These are phyloP conservation scores for Myiopsitta monachus DNA, from an alignment of 2,113 vertebrate species.

Conservation along the genomic window DNA sequence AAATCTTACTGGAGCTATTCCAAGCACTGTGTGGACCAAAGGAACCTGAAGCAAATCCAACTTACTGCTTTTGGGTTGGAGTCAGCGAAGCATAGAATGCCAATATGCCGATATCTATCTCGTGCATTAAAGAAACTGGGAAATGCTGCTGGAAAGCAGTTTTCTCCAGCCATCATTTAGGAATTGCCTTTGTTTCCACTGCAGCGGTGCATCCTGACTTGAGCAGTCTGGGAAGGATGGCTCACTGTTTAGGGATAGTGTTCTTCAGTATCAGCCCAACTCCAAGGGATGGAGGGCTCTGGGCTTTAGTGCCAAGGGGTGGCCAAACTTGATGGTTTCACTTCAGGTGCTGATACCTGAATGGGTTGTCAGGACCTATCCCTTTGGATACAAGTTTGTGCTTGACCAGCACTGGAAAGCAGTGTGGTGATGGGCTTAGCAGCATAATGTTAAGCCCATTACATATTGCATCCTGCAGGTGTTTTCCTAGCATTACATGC, in stretches of 20 bases:
- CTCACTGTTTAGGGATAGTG: fast-evolving
- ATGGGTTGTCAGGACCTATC: background rate
- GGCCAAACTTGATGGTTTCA: background rate
- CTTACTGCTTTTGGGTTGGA: conserved; percentile 43
- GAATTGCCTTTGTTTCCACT: background rate
- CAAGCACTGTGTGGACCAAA: conserved; percentile 39
- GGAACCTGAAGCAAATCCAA: conserved; percentile 48
- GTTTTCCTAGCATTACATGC: background rate
- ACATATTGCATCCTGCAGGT: background rate
- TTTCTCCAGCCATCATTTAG: background rate
- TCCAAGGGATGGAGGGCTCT: background rate
- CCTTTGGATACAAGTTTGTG: background rate
- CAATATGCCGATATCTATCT: conserved; percentile 49
- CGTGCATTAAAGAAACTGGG: background rate
- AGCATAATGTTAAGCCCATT: background rate
- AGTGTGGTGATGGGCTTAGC: background rate
- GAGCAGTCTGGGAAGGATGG: background rate
- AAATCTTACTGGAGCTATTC: conserved; percentile 51
- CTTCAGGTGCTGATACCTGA: background rate
- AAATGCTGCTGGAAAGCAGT: background rate
- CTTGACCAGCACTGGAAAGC: background rate
- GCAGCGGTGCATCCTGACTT: background rate
- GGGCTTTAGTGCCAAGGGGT: background rate
- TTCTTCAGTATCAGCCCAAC: background rate
- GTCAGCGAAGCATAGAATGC: conserved; percentile 15